phyloP scores from a whole-genome alignment of 2,888 invertebrate species.

The Dasysyrphus albostriatus region DNA sequence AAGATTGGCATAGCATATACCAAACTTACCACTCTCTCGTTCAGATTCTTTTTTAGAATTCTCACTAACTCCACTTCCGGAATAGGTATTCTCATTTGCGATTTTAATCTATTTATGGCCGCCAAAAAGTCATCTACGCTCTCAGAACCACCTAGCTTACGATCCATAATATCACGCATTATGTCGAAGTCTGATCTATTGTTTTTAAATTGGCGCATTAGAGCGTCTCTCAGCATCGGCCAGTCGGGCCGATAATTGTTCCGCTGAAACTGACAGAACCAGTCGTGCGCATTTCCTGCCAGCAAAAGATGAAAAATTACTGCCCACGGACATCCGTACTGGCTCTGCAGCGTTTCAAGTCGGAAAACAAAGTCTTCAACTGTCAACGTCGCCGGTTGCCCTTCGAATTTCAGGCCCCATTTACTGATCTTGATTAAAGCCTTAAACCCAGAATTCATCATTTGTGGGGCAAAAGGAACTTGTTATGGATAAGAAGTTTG shows the following conservation, averaged over 20 bases:
- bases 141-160: too few relatives aligned
- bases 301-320: too few relatives aligned
- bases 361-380: slow-evolving; percentile 6
- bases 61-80: too few relatives aligned
- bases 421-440: background rate
- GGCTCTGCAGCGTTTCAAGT: background rate
- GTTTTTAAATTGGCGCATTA: background rate
- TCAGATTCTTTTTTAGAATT: too few relatives aligned
- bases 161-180: too few relatives aligned
- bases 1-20: background rate
- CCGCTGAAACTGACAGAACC: background rate
- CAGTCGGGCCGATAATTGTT: background rate
- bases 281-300: too few relatives aligned
- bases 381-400: background rate
- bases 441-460: background rate
- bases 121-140: too few relatives aligned
- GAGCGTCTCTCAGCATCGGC: background rate
- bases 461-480: background rate
- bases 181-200: background rate
- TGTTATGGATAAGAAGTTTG: background rate
- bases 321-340: background rate
- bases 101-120: too few relatives aligned
- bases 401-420: background rate
- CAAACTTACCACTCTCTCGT: background rate
- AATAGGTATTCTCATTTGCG: too few relatives aligned